These are phyloP conservation scores for Gorsachius magnificus DNA, from an alignment of 2,797 vertebrate species.

Conservation along the genomic window DNA sequence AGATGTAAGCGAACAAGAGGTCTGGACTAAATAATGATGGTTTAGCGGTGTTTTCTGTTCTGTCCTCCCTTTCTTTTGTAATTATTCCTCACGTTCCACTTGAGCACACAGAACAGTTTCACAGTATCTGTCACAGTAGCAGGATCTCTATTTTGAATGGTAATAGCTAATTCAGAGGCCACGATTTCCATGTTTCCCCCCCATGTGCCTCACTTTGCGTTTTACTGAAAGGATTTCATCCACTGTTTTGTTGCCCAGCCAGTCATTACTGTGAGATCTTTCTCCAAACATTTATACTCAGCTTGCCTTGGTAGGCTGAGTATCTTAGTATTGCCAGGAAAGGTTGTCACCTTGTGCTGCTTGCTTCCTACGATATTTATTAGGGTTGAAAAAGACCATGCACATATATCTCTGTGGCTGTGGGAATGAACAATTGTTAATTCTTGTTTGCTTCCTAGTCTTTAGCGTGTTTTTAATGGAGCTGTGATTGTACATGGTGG, in stretches of 20 bases:
- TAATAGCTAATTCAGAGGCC: background rate
- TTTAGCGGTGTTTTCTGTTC: background rate
- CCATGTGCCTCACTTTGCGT: background rate
- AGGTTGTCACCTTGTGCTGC: background rate
- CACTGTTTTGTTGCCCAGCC: background rate
- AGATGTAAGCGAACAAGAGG: background rate
- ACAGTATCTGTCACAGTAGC: background rate
- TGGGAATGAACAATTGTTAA: background rate
- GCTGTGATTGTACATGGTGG: background rate
- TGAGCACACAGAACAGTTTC: background rate
- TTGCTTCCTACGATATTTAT: background rate
- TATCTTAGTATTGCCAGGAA: background rate
- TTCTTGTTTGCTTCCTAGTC: background rate
- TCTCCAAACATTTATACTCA: background rate
- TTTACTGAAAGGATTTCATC: background rate
- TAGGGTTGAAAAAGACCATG: background rate
- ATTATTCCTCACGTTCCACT: background rate
- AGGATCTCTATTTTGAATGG: background rate
- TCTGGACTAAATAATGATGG: background rate
- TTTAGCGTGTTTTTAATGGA: background rate
- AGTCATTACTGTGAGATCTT: background rate
- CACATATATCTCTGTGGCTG: background rate
- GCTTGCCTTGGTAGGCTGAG: background rate
- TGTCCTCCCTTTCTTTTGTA: background rate
- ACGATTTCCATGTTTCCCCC: background rate